A percentile compares a stretch with the other conserved stretches of the same genome.
These are phyloP conservation scores for Carpatolechia fugitivella DNA, from an alignment of 2,888 invertebrate species.

Conservation along the genomic window DNA sequence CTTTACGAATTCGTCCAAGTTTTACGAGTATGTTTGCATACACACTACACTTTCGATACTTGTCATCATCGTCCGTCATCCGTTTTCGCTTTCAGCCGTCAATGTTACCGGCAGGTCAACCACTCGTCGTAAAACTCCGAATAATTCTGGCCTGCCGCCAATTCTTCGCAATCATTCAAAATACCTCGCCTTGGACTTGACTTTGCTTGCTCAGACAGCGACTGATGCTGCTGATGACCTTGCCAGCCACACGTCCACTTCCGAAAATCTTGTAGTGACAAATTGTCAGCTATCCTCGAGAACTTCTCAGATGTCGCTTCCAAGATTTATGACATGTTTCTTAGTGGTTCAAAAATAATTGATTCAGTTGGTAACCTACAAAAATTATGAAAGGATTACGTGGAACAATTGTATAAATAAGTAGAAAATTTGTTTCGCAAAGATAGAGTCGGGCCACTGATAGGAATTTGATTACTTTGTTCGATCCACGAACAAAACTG, in stretches of 20 bases:
- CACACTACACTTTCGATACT: background rate
- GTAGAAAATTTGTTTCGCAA: too few relatives aligned
- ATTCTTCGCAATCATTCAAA: conserved; percentile 51
- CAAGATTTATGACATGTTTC: background rate
- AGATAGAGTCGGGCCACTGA: too few relatives aligned
- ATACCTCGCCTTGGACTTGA: conserved; percentile 62
- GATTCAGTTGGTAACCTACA: too few relatives aligned
- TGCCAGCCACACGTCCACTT: conserved; percentile 31
- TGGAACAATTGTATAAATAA: too few relatives aligned
- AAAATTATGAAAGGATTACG: too few relatives aligned
- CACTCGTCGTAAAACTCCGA: conserved; percentile 42
- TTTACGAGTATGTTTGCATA: background rate
- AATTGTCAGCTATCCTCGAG: conserved; percentile 26
- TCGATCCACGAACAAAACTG: too few relatives aligned
- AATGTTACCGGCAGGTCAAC: conserved; percentile 28
- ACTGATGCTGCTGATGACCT: conserved; percentile 15
- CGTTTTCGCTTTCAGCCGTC: conserved; percentile 15
- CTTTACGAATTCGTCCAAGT: too few relatives aligned
- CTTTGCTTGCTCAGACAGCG: conserved; percentile 30
- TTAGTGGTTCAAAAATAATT: background rate
- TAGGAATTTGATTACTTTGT: too few relatives aligned
- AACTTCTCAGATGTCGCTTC: background rate
- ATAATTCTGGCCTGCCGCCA: conserved; percentile 55
- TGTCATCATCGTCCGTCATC: too few relatives aligned
- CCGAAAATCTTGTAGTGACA: conserved; percentile 21